These are phyloP conservation scores for Bufotes viridis DNA, from an alignment of 2,797 vertebrate genomes.

Conservation along the genomic window DNA sequence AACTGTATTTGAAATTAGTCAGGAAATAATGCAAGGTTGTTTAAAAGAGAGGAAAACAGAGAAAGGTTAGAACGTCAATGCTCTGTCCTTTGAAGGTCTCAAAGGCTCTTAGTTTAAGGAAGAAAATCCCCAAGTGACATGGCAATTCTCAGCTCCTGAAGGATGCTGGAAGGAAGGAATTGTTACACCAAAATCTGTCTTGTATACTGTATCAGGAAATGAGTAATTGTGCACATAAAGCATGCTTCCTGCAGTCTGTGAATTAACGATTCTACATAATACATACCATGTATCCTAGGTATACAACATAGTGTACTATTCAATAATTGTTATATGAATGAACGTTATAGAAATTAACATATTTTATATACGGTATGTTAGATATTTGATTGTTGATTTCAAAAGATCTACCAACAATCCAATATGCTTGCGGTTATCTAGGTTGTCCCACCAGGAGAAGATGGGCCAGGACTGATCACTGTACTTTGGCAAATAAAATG, in stretches of 20 bases:
- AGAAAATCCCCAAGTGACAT: constrained; percentile 26
- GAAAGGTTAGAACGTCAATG: constrained; percentile 6
- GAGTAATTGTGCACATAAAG: not conserved
- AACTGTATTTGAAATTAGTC: not conserved
- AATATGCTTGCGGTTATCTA: too few relatives aligned
- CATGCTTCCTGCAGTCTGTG: not conserved
- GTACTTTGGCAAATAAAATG: too few relatives aligned
- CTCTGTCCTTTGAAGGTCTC: constrained; percentile 24
- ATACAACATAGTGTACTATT: too few relatives aligned
- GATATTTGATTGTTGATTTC: too few relatives aligned
- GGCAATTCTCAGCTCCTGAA: constrained; percentile 6
- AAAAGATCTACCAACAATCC: too few relatives aligned
- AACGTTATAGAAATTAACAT: too few relatives aligned
- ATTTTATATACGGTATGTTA: too few relatives aligned
- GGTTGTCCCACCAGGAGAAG: too few relatives aligned
- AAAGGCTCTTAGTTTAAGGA: constrained; percentile 23
- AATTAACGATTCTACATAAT: too few relatives aligned
- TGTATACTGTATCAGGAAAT: not conserved
- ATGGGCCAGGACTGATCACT: too few relatives aligned
- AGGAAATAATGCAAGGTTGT: constrained; percentile 31
- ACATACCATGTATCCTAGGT: too few relatives aligned
- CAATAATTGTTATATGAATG: too few relatives aligned
- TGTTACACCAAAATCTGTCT: not conserved
- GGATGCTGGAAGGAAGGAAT: constrained; percentile 30
- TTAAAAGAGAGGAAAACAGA: not conserved